Evolutionary conservation across 2,797 vertebrate genomes (phyloP), one percentile per base, ranked within the genome.

Genomic region (Eurystomus glaucurus): DNA sequence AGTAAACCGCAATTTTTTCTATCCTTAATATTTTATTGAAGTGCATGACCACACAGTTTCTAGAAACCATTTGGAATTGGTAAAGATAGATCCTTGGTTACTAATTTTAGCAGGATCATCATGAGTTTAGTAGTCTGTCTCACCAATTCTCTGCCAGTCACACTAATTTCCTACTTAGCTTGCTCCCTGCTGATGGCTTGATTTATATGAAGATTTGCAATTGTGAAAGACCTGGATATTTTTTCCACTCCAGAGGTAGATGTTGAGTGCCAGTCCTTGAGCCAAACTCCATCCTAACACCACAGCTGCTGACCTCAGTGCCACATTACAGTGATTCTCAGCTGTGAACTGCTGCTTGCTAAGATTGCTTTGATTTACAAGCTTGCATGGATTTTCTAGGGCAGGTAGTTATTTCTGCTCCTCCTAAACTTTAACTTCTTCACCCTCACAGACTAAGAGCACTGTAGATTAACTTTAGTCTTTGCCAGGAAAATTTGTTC

Each of bases 51-150:
- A 93, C 6, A 5, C 76, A 95, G 54, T 78, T 92, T 94, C 92
- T 93, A 90, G 81, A 97, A 98, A 65, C 57, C 66, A 88, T 97
- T 95, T 94, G 52, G 87, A 98, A 97, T 55, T 72, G 65, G 84
- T 84, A 96, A 76, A 97, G 81, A 95, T 79, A 90, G 74, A 82
- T 90, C 39, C 83, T 90, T 71, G 57, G 74, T 69, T 88, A 50
- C 91, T 96, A 98, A 97, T 95, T 97, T 97, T 98, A 97, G 94
- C 20, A 31, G 17, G 33, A 85, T 71, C 85, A 35, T 92, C 79
- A 74, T 78, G 88, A 89, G 95, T 97, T 97, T 78, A 96, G 92
- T 85, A 96, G 90, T 86, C 87, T 97, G 69, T 92, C 92, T 97
- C 95, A 81, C 85, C 70, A 80, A 70, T 77, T 90, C 64, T 54